Percentiles rank a stretch among this genome's conserved stretches.
These are phyloP conservation scores for Eclectus roratus DNA, from an alignment of 2,113 vertebrate genomes.

Conservation along the genomic window DNA sequence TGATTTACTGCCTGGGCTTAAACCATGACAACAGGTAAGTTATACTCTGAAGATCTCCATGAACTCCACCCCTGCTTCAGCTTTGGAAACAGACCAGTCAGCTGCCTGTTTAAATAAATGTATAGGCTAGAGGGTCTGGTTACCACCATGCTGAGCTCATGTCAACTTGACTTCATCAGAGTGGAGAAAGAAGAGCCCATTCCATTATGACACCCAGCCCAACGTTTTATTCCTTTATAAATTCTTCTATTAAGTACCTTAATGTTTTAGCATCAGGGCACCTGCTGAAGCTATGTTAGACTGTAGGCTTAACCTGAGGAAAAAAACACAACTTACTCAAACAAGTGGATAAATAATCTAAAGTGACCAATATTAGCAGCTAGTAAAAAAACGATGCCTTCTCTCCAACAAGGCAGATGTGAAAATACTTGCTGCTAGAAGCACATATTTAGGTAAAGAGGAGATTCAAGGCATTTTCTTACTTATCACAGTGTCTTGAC, in stretches of 20 bases:
- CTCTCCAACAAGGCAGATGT: background rate
- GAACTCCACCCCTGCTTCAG: background rate
- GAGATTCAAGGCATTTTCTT: background rate
- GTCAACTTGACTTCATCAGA: background rate
- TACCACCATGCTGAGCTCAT: background rate
- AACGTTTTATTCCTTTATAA: background rate
- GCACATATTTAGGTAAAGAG: background rate
- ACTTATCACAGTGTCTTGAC: background rate
- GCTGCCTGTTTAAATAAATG: background rate
- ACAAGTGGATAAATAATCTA: background rate
- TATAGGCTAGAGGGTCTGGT: background rate
- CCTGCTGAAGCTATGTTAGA: background rate
- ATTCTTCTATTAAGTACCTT: background rate
- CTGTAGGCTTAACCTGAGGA: background rate
- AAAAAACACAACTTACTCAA: background rate
- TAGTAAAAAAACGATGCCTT: background rate
- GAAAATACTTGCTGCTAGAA: background rate
- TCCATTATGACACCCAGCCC: fast-evolving
- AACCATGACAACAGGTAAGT: background rate
- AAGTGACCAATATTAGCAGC: background rate
- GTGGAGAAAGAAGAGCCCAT: background rate
- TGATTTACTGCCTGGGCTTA: no score
- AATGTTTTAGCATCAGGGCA: background rate
- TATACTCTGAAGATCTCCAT: background rate
- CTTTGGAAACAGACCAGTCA: background rate